A percentile compares a stretch with the other conserved stretches of the same genome.
Evolutionary conservation across 1,140 invertebrate species (phyloP).

Genomic region (Arion vulgaris): DNA sequence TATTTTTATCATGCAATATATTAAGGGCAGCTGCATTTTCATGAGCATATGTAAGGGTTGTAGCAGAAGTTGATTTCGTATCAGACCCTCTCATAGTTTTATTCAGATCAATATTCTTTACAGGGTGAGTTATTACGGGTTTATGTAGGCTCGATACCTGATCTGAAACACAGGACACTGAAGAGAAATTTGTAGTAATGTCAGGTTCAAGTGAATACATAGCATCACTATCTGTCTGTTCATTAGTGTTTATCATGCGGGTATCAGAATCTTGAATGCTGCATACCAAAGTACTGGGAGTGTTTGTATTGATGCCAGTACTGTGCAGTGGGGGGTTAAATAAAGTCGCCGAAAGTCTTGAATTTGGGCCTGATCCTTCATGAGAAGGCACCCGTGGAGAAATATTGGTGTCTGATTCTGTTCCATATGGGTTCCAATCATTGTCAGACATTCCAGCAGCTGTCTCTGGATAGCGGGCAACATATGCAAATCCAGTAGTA

Average conservation of each 20-base stretch:
- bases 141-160: neutral
- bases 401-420: constrained; percentile 50
- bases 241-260: constrained; percentile 23
- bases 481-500: constrained; percentile 8
- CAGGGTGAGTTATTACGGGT: neutral
- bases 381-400: constrained; percentile 38
- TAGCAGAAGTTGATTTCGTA: neutral
- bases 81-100: constrained; percentile 19
- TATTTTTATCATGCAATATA: no score
- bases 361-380: neutral
- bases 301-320: constrained; percentile 23
- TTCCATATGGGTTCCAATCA: constrained; percentile 53
- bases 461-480: constrained; percentile 48
- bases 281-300: neutral
- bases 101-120: neutral
- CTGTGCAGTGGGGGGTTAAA: constrained; percentile 43
- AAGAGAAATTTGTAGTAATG: neutral
- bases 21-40: neutral
- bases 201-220: neutral
- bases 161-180: neutral
- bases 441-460: constrained; percentile 47
- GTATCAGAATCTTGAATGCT: neutral
- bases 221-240: neutral
- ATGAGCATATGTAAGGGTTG: neutral
- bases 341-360: neutral